These are phyloP conservation scores for Tipula lateralis DNA, from an alignment of 2,888 invertebrate genomes.

Conservation along the genomic window DNA sequence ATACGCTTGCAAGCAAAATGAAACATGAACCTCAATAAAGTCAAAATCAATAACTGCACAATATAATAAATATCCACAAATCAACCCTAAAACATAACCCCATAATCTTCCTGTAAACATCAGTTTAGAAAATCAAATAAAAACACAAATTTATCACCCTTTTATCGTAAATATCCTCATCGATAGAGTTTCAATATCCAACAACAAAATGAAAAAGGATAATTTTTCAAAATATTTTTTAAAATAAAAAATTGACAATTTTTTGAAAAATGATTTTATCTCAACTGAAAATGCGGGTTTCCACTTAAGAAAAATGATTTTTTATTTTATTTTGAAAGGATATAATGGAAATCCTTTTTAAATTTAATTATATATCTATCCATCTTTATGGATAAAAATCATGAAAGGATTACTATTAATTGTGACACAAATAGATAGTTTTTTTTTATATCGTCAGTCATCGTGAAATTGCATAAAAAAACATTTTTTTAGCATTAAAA, in stretches of 20 bases:
- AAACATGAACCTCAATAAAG: neutral
- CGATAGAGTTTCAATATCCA: neutral
- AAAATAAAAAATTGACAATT: neutral
- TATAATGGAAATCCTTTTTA: constrained; percentile 19
- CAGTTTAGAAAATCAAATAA: neutral
- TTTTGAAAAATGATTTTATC: constrained; percentile 19
- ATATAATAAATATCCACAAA: constrained; percentile 15
- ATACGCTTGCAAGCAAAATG: neutral
- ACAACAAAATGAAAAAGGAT: neutral
- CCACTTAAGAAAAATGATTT: constrained; percentile 14
- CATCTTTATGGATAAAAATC: neutral
- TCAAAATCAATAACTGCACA: neutral
- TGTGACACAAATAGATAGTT: neutral
- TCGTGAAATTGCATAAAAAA: neutral
- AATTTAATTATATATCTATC: neutral
- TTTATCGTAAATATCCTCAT: neutral
- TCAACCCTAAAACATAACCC: neutral
- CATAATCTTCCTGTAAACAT: constrained; percentile 1
- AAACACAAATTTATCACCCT: neutral
- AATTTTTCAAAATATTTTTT: neutral
- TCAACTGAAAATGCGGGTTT: neutral
- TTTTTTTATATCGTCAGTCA: neutral
- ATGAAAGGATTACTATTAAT: neutral
- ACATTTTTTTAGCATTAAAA: neutral
- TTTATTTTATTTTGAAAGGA: neutral